phyloP scores from a whole-genome alignment of 1,140 invertebrate species.

The Laupala kohalensis region DNA sequence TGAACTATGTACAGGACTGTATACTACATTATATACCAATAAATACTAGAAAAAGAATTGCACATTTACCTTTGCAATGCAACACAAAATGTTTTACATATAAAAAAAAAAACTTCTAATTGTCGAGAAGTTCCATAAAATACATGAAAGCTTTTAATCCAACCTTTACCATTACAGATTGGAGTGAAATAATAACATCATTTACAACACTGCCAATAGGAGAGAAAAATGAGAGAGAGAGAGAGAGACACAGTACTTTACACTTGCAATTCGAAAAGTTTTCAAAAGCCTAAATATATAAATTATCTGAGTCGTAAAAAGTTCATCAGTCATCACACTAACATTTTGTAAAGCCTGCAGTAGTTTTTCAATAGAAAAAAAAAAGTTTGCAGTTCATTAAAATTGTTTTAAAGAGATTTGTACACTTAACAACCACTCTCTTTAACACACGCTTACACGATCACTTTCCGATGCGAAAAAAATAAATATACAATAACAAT shows the following conservation, averaged over 20 bases:
- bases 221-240: constrained; percentile 1
- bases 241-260: constrained; percentile 2
- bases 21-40: constrained; percentile 6
- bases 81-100: constrained; percentile 1
- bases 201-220: constrained; percentile 7
- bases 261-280: constrained; percentile 2
- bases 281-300: constrained; percentile 5
- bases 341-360: constrained; percentile 2
- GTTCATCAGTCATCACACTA: constrained; percentile 1
- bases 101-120: constrained; percentile 5
- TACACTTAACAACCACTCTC: constrained; percentile 2
- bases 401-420: constrained; percentile 4
- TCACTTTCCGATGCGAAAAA: not conserved
- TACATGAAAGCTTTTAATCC: constrained; percentile 6
- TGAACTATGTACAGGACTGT: constrained; percentile 1
- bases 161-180: constrained; percentile 2
- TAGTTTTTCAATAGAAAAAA: not conserved
- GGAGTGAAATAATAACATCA: not conserved
- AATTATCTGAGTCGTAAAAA: constrained; percentile 9
- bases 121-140: constrained; percentile 8
- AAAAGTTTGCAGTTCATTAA: constrained; percentile 5
- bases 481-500: constrained; percentile 11
- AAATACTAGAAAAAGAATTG: constrained; percentile 15
- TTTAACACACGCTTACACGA: not conserved
- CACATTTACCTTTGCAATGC: constrained; percentile 12